Percentiles rank a stretch among this genome's conserved stretches.
Evolutionary conservation across 2,113 vertebrate species (phyloP).

Genomic region (Carassius auratus): DNA sequence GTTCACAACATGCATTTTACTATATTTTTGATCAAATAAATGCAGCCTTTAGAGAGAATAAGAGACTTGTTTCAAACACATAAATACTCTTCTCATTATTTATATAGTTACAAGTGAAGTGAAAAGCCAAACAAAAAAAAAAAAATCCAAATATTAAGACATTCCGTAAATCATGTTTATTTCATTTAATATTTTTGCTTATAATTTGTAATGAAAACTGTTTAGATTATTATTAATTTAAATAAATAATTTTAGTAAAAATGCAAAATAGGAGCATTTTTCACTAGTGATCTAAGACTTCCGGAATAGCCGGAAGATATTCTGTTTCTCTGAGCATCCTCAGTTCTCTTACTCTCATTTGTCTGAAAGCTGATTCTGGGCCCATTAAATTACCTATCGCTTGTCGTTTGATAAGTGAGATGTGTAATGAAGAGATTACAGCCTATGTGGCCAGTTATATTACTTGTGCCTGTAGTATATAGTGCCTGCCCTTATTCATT

Average conservation of each 20-base stretch:
- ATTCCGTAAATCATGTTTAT: background rate
- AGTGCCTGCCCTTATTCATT: slow-evolving; percentile 54
- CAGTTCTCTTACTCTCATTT: slow-evolving; percentile 42
- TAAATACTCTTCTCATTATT: too few species aligned
- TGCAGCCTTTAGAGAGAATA: too few species aligned
- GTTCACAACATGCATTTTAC: too few species aligned
- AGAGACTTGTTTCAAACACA: too few species aligned
- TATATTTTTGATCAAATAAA: too few species aligned
- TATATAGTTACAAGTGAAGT: too few species aligned
- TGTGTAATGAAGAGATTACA: slow-evolving; percentile 55
- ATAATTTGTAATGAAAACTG: background rate
- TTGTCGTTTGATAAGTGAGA: slow-evolving; percentile 53
- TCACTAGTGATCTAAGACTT: background rate
- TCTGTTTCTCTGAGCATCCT: slow-evolving; percentile 23
- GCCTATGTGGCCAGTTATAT: slow-evolving; percentile 43
- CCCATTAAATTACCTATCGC: slow-evolving; percentile 50
- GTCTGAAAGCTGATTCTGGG: slow-evolving; percentile 27
- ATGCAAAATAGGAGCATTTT: background rate
- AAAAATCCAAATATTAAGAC: background rate
- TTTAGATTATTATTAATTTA: background rate
- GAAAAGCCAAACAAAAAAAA: too few species aligned
- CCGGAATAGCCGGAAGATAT: background rate
- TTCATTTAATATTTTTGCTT: background rate
- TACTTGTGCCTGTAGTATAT: slow-evolving; percentile 45
- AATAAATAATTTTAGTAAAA: background rate